phyloP scores from a whole-genome alignment of 2,797 vertebrate genomes.

The Hemibagrus guttatus region DNA sequence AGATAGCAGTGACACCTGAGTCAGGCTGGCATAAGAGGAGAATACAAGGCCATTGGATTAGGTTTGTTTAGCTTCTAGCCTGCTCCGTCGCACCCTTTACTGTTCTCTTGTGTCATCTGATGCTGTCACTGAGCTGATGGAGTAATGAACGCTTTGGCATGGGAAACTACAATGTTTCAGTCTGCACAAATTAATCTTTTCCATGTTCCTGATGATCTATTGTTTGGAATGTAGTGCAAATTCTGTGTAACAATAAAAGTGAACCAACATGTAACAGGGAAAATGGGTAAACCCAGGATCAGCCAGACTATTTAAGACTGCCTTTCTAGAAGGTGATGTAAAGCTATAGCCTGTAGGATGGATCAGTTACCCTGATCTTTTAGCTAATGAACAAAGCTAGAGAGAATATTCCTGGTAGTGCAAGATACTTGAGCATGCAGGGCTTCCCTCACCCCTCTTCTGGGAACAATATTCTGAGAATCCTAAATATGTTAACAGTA shows the following conservation, averaged over 20 bases:
- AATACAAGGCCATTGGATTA: conserved; percentile 38
- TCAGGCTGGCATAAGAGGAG: background rate
- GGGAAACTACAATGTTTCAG: conserved; percentile 38
- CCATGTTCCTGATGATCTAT: conserved; percentile 26
- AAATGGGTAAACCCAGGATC: background rate
- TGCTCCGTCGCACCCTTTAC: conserved; percentile 20
- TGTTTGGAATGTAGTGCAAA: background rate
- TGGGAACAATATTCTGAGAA: background rate
- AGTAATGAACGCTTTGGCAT: conserved; percentile 38
- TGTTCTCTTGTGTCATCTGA: conserved; percentile 48
- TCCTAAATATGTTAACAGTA: conserved; percentile 3
- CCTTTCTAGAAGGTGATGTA: conserved; percentile 4
- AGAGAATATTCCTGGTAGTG: conserved; percentile 40
- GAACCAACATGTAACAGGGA: background rate
- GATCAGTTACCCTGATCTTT: conserved; percentile 19
- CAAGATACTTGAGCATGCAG: background rate
- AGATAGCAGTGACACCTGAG: conserved; percentile 29
- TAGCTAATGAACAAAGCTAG: conserved; percentile 44
- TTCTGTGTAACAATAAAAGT: background rate
- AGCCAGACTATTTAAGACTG: background rate
- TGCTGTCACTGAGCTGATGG: conserved; percentile 42
- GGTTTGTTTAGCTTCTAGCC: conserved; percentile 52
- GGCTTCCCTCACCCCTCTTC: background rate
- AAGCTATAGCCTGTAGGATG: conserved; percentile 27
- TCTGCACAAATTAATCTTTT: conserved; percentile 42